Percentiles rank a stretch among this genome's conserved stretches.
These are phyloP conservation scores for Nebria ingens DNA, from an alignment of 1,140 invertebrate species.

Conservation along the genomic window DNA sequence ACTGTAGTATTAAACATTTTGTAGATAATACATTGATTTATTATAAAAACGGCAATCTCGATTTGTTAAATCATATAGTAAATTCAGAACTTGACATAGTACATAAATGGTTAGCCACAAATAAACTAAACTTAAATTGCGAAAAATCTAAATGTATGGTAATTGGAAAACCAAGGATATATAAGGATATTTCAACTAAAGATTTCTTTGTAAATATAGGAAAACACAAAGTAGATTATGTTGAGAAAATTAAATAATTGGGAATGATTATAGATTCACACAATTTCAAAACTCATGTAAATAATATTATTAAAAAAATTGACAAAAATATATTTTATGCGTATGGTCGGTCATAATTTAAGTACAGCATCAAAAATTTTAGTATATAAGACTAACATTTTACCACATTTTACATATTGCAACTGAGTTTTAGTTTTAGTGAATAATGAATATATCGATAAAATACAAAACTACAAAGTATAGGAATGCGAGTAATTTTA, in stretches of 20 bases:
- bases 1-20: background rate
- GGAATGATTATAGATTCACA: background rate
- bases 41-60: background rate
- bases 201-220: background rate
- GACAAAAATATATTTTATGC: background rate
- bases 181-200: background rate
- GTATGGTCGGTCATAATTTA: background rate
- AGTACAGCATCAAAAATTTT: background rate
- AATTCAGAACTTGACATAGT: background rate
- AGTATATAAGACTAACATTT: background rate
- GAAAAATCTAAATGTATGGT: background rate
- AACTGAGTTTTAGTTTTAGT: background rate
- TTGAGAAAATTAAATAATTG: background rate
- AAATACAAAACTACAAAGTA: background rate
- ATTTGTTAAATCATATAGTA: background rate
- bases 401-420: background rate
- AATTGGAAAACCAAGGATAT: background rate
- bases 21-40: background rate
- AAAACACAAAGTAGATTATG: background rate
- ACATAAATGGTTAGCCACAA: background rate
- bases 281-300: background rate
- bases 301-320: background rate
- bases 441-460: background rate
- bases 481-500: background rate
- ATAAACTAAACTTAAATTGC: background rate